A percentile compares a stretch with the other conserved stretches of the same genome.
These are phyloP conservation scores for Chondrosia reniformis DNA, from an alignment of 37 sponge, comb jelly and placozoan species.

Conservation along the genomic window DNA sequence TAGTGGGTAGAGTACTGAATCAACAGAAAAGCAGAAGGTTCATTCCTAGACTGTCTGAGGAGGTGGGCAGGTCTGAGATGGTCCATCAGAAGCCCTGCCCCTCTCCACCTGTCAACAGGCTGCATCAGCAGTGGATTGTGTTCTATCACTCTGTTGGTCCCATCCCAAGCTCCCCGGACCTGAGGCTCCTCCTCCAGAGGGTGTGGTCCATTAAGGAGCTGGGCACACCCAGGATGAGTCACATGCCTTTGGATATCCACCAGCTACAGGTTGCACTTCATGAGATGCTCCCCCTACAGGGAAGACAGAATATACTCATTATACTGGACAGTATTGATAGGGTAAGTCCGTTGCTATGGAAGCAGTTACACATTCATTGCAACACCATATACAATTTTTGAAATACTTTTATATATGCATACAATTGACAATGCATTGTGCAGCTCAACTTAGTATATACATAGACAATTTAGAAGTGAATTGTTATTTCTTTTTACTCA, in stretches of 20 bases:
- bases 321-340: constrained; percentile 37
- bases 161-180: constrained; percentile 20
- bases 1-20: background rate
- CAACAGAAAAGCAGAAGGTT: background rate
- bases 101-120: background rate
- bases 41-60: background rate
- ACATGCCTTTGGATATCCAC: constrained; percentile 6
- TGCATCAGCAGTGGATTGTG: constrained; percentile 16
- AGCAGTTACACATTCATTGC: no score
- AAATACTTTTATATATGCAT: no score
- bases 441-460: no score
- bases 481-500: no score
- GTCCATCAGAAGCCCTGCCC: no score
- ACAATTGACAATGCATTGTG: no score
- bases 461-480: no score
- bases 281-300: constrained; percentile 16
- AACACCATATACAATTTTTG: no score
- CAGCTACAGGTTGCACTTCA: constrained; percentile 8
- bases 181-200: constrained; percentile 30
- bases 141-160: constrained; percentile 42
- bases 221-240: background rate
- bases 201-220: constrained; percentile 36
- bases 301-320: background rate
- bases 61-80: background rate
- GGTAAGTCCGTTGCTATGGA: background rate